Percentiles rank a stretch among this genome's conserved stretches.
phyloP scores from a whole-genome alignment of 1,140 invertebrate genomes.

The Colletes latitarsis region DNA sequence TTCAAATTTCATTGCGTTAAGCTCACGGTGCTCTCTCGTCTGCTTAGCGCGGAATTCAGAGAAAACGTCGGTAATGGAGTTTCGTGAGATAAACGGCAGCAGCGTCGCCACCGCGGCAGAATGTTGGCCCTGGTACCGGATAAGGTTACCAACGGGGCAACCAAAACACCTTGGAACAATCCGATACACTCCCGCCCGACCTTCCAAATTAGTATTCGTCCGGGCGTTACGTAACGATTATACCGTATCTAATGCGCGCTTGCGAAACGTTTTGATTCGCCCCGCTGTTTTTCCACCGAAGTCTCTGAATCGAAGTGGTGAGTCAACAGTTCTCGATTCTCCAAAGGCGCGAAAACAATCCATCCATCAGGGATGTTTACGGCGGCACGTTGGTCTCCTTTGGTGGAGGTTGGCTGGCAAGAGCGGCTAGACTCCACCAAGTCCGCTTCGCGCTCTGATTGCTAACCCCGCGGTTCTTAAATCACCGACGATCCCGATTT shows the following conservation, averaged over 20 bases:
- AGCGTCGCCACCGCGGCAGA: constrained; percentile 42
- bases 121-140: constrained; percentile 18
- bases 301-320: constrained; percentile 4
- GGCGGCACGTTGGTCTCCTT: constrained; percentile 44
- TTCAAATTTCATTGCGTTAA: constrained; percentile 77
- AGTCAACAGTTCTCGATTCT: constrained; percentile 66
- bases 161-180: constrained; percentile 10
- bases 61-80: constrained; percentile 78
- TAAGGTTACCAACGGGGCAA: constrained; percentile 66
- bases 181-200: neutral
- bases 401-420: constrained; percentile 20
- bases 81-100: constrained; percentile 69
- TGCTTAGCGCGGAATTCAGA: constrained; percentile 70
- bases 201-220: neutral
- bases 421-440: constrained; percentile 27
- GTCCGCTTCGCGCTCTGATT: constrained; percentile 58
- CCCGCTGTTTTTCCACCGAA: neutral
- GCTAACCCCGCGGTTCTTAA: constrained; percentile 57
- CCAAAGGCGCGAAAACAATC: constrained; percentile 73
- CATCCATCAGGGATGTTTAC: constrained; percentile 74
- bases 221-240: neutral
- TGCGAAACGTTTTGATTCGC: neutral
- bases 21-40: constrained; percentile 63
- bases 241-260: too few species aligned
- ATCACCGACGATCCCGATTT: constrained; percentile 36